Conservation (phyloP, 2,797 vertebrate species). For the Phoebastria nigripes region DNA sequence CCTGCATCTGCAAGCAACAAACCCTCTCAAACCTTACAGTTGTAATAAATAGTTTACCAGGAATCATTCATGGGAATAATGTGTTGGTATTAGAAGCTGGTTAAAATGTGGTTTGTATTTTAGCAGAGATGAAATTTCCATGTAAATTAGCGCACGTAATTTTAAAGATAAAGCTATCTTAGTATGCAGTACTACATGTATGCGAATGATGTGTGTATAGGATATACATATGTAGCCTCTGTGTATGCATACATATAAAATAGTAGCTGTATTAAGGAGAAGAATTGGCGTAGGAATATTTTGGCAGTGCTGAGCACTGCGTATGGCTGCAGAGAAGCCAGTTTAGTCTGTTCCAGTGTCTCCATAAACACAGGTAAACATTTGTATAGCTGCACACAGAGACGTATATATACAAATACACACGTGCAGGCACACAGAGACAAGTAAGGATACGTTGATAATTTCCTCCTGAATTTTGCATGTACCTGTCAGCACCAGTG, state of each 20-base stretch:
- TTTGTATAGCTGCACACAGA: neutral
- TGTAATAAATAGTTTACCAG: conserved; percentile 73
- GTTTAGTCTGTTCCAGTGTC: neutral
- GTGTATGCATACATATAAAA: neutral
- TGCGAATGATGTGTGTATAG: neutral
- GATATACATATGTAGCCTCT: neutral
- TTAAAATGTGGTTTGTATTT: conserved; percentile 71
- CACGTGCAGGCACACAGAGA: neutral
- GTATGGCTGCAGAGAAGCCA: neutral
- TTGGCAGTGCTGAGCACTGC: neutral
- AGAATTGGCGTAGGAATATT: neutral
- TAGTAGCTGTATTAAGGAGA: neutral
- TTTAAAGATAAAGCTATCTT: conserved; percentile 66
- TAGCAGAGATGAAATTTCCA: conserved; percentile 66
- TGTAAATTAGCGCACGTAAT: conserved; percentile 65
- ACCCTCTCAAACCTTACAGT: conserved; percentile 8
- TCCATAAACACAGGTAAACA: neutral
- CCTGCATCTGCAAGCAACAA: neutral
- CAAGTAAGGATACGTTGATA: neutral
- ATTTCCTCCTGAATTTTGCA: conserved; percentile 25
- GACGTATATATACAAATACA: neutral
- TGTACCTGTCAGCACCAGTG: conserved; percentile 52
- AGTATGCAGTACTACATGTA: conserved; percentile 11
- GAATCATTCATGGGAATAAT: conserved; percentile 71
- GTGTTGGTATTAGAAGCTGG: conserved; percentile 68